Conservation (phyloP, 2,797 vertebrate species). For the Hyperoplus immaculatus region DNA sequence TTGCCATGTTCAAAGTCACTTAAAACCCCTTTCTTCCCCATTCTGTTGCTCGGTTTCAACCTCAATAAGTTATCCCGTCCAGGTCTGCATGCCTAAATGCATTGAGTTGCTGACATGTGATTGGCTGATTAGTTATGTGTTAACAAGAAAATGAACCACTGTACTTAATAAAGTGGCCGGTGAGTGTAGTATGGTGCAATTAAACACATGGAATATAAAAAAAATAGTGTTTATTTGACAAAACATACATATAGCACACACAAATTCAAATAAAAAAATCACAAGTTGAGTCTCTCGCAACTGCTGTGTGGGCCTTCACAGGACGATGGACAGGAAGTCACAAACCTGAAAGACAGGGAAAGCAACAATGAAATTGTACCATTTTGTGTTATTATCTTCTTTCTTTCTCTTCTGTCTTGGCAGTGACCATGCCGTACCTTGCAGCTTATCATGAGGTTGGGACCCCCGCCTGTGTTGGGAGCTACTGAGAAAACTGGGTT, state of each 20-base stretch:
- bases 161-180: neutral
- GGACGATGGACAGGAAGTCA: conserved; percentile 82
- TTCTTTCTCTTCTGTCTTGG: neutral
- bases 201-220: conserved; percentile 19
- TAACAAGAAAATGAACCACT: too few species aligned
- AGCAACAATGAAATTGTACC: neutral
- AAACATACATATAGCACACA: conserved; percentile 31
- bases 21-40: too few species aligned
- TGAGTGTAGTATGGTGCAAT: neutral
- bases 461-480: conserved; percentile 76
- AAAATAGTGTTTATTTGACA: conserved; percentile 68
- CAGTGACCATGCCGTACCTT: conserved; percentile 74
- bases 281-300: neutral
- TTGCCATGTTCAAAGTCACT: too few species aligned
- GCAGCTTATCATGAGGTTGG: conserved; percentile 91
- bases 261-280: conserved; percentile 8
- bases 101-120: too few species aligned
- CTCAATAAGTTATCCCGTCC: too few species aligned
- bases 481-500: conserved; percentile 89
- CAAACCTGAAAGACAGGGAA: conserved; percentile 71
- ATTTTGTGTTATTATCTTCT: neutral
- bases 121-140: too few species aligned
- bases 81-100: too few species aligned
- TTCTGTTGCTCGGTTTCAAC: too few species aligned
- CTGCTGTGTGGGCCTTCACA: conserved; percentile 54